Percentiles rank a stretch among this genome's conserved stretches.
Conservation (phyloP, 2,113 vertebrate genomes). For the Melozone crissalis region DNA sequence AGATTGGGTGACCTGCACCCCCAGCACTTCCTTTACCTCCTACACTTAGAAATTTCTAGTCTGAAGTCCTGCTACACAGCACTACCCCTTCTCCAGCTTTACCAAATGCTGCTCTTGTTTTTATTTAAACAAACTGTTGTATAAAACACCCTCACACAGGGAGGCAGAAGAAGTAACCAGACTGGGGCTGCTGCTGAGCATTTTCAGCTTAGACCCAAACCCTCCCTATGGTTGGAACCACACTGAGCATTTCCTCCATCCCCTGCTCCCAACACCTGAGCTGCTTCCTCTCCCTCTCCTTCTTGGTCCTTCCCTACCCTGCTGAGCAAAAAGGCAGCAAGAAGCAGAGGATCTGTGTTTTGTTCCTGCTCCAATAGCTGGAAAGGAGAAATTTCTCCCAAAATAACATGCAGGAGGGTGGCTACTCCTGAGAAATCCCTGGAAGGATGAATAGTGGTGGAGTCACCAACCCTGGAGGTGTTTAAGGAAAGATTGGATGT, state of each 20-base stretch:
- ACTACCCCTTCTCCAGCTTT: not conserved
- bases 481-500: accelerated
- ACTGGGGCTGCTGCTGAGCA: accelerated
- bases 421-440: not conserved
- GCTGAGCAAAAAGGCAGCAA: not conserved
- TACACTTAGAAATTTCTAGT: not conserved
- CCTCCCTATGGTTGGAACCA: accelerated
- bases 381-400: not conserved
- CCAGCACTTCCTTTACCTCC: not conserved
- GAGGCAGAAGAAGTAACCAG: not conserved
- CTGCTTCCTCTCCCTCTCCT: not conserved
- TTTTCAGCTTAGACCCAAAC: not conserved
- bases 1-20: not conserved
- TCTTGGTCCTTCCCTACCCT: not conserved
- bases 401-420: not conserved
- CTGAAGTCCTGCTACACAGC: accelerated
- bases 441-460: not conserved
- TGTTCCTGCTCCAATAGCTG: not conserved
- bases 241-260: accelerated
- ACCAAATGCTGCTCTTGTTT: not conserved
- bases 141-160: not conserved
- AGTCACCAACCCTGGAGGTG: not conserved
- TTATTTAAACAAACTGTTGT: not conserved
- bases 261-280: not conserved
- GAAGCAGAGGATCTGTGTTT: not conserved